Conservation (phyloP, 2,113 vertebrate genomes). For the Phalacrocorax aristotelis region DNA sequence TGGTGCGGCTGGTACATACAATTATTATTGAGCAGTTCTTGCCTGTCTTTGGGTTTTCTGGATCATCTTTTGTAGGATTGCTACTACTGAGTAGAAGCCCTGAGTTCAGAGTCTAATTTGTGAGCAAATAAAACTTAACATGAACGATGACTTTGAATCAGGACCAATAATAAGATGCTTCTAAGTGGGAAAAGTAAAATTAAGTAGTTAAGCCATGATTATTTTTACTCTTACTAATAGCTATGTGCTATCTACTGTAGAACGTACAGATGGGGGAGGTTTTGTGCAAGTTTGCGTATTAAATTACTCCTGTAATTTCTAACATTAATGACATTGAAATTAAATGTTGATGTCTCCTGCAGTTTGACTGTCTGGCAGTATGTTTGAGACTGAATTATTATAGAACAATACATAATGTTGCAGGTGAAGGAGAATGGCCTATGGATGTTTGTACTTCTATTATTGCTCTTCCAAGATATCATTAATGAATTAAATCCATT, state of each 20-base stretch:
- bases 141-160: background rate
- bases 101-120: background rate
- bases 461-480: background rate
- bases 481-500: too few relatives aligned
- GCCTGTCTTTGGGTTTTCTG: background rate
- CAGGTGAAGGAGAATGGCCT: background rate
- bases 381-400: background rate
- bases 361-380: background rate
- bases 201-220: background rate
- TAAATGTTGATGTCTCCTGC: background rate
- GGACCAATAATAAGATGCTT: background rate
- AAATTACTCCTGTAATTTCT: background rate
- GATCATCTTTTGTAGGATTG: background rate
- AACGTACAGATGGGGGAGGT: background rate
- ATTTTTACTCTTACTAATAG: background rate
- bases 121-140: background rate
- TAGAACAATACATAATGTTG: background rate
- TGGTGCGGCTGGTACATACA: background rate
- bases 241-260: background rate
- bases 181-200: background rate
- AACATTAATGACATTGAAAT: background rate
- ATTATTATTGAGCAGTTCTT: background rate
- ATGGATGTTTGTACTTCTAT: background rate
- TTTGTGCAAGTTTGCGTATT: background rate
- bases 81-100: background rate